Evolutionary conservation across 2,113 vertebrate genomes (phyloP), one percentile per base, ranked within the genome.

Genomic region (Scopus umbretta): DNA sequence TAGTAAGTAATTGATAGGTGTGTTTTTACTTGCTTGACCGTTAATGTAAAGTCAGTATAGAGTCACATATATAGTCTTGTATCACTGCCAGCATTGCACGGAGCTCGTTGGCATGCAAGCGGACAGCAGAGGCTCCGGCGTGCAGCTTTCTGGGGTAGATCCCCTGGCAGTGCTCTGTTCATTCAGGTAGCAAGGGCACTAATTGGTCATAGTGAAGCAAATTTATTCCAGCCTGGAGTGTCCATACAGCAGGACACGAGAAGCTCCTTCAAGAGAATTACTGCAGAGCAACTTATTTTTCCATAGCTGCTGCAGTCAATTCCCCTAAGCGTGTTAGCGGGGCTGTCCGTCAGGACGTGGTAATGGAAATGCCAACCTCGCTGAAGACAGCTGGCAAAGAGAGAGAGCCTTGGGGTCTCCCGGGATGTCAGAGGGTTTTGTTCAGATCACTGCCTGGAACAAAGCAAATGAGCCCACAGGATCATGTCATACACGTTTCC

Each of bases 351-450:
- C 66, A 43, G 79, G 74, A 47, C 2, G 5, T 10, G 53, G 27
- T 6, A 9, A 56, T 36, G 76, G 85, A 55, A 74, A 13, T 13
- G 29, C 76, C 56, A 50, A 2, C 55, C 13, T 49, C 7, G 2
- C 8, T 2, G 61, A 17, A 49, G 38, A 16, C 5, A 45, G 10
- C 14, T 29, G 47, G n/a, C 19, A 30, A 49, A 70, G 47, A 55
- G 27, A 70, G 47, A 55, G 27, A 85, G 26, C 6, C 10, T 10
- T 53, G 36, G 94, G 27, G 8, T 86, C 32, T 83, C n/a, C 53
- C 0, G 1, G 63, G 40, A 17, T 3, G 1, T 4, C 0, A 0
- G 25, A 13, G 52, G 19, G 10, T 2, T 68, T 52, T 75, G 49
- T 68, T 61, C 29, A 21, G 25, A 30, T 63, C n/a, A 5, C 27